Base-by-base conservation (phyloP, 1,140 invertebrate species). In the Nebria ingens region DNA sequence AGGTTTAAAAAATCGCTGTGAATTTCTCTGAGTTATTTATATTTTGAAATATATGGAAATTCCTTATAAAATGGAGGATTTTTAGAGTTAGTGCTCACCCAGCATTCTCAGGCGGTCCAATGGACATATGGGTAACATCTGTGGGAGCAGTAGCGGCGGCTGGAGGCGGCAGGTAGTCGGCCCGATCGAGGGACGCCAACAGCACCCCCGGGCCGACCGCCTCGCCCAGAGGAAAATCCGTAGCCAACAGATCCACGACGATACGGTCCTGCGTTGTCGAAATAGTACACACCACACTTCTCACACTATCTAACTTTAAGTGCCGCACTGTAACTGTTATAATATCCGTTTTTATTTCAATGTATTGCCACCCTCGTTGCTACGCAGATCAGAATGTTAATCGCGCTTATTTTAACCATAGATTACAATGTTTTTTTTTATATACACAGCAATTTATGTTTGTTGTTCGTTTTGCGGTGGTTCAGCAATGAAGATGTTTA, bases 71-170 rank as follows among this genome's bases (percentile, higher is more conserved):
- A 34, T 34, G 25, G 6, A 34, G 6, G 6, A 34, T 34, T n/a
- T 6, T 6, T 34, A 9, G 25, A 34, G n/a, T 34, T 20, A 19
- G 17, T 29, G 60, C 61, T 62, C 54, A 64, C 63, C 63, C 61
- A 56, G 63, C 63, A 63, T 64, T 64, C 59, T 64, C 63, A 11
- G 58, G 25, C 19, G 58, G 52, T 29, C 61, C 61, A 13, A 61
- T 62, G 9, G 59, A 61, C 58, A 63, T 59, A 17, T 61, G 61
- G 11, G 59, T 34, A 23, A 56, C 57, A 59, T 63, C 59, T 42
- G 55, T 29, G 12, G 62, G 58, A n/a, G 62, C 57, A 9, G 61
- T 34, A 4, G 59, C 51, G 13, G 62, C 62, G n/a, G 62, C 59
- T 42, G 60, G 55, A 13, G 63, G 61, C 56, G 62, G 59, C 51